Percentiles rank a stretch among this genome's conserved stretches.
These are phyloP conservation scores for Zelleria hepariella DNA, from an alignment of 2,888 invertebrate species.

Conservation along the genomic window DNA sequence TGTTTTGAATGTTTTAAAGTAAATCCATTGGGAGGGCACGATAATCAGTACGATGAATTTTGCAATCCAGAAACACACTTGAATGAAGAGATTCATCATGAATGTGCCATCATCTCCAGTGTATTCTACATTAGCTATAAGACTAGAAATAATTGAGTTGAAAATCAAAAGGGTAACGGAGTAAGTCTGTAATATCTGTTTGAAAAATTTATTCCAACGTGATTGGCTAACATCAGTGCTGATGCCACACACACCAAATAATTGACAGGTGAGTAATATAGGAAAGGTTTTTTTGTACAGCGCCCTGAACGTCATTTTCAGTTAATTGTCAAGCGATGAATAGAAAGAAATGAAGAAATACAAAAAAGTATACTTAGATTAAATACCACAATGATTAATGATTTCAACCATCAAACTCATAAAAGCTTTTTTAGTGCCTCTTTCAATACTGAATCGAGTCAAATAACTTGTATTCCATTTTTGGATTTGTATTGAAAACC, in stretches of 20 bases:
- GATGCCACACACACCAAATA: not conserved
- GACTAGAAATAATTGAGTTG: not conserved
- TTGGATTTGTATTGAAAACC: too few species aligned
- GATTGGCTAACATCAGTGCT: not conserved
- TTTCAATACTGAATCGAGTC: too few species aligned
- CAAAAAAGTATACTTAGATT: too few species aligned
- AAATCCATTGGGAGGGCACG: not conserved
- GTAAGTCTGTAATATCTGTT: not conserved
- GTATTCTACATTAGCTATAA: too few species aligned
- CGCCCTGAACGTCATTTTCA: not conserved
- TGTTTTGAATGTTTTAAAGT: not conserved
- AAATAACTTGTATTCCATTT: too few species aligned
- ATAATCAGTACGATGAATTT: not conserved
- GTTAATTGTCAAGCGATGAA: not conserved
- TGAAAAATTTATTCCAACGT: not conserved
- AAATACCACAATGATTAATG: too few species aligned
- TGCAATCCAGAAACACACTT: not conserved
- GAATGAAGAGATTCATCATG: too few species aligned
- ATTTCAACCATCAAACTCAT: too few species aligned
- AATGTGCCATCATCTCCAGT: too few species aligned
- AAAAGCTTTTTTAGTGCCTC: too few species aligned
- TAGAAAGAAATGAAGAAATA: too few species aligned
- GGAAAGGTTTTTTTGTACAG: not conserved
- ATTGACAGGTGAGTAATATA: not conserved
- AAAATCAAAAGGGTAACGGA: not conserved